These are phyloP conservation scores for Pimephales promelas DNA, from an alignment of 2,113 vertebrate genomes.

Conservation along the genomic window DNA sequence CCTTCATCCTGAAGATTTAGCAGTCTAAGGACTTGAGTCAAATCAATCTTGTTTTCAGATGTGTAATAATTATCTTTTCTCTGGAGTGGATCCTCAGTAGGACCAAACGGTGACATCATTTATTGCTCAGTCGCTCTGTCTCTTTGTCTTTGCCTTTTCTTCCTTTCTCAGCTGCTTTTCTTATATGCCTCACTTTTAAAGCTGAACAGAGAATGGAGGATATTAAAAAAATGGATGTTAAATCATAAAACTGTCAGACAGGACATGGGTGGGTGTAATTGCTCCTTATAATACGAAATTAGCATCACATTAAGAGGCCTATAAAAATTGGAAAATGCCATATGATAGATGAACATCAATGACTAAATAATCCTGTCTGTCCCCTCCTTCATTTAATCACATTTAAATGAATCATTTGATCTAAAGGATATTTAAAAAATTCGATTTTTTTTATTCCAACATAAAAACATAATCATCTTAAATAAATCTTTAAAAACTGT, in stretches of 20 bases:
- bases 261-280: constrained; percentile 74
- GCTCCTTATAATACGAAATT: constrained; percentile 74
- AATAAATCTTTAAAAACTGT: neutral
- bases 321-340: constrained; percentile 72
- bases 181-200: constrained; percentile 7
- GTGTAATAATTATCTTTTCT: constrained; percentile 29
- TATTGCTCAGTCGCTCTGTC: constrained; percentile 42
- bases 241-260: constrained; percentile 72
- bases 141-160: constrained; percentile 48
- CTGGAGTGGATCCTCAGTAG: constrained; percentile 12
- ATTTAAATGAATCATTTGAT: neutral
- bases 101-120: constrained; percentile 36
- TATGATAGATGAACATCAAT: constrained; percentile 69
- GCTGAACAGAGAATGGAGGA: constrained; percentile 67
- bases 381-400: neutral
- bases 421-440: neutral
- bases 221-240: constrained; percentile 66
- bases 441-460: neutral
- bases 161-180: constrained; percentile 59
- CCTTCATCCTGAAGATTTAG: constrained; percentile 32
- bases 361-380: constrained; percentile 66
- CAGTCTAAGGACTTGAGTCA: constrained; percentile 19
- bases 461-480: neutral
- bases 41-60: constrained; percentile 37
- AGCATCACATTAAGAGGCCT: constrained; percentile 72